These are phyloP conservation scores for Sarcophaga variegata DNA, from an alignment of 2,888 invertebrate genomes.

Conservation along the genomic window DNA sequence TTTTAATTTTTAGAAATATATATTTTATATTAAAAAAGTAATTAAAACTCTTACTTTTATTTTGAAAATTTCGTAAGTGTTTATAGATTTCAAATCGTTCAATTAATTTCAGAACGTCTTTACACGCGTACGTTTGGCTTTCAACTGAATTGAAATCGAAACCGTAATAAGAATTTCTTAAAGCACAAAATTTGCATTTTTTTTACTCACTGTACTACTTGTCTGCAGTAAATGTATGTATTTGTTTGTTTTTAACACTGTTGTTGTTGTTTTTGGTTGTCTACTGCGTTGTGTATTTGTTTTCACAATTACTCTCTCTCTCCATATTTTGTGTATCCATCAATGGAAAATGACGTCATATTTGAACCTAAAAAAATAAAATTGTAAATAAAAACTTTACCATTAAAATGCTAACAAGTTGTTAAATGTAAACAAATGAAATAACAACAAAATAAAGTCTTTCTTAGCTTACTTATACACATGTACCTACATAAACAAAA, in stretches of 20 bases:
- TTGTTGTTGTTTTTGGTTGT: background rate
- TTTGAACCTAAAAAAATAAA: background rate
- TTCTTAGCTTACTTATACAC: background rate
- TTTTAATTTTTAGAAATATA: constrained; percentile 20
- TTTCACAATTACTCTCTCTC: constrained; percentile 40
- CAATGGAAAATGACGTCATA: constrained; percentile 62
- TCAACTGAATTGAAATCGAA: constrained; percentile 76
- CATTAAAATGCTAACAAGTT: constrained; percentile 54
- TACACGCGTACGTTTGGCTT: constrained; percentile 77
- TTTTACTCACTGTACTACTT: constrained; percentile 58
- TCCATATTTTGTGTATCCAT: background rate
- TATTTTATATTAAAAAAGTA: constrained; percentile 18
- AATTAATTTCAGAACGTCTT: constrained; percentile 70
- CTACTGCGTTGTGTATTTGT: constrained; percentile 20
- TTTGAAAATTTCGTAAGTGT: constrained; percentile 10
- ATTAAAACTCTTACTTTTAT: constrained; percentile 49
- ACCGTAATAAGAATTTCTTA: constrained; percentile 60
- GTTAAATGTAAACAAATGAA: constrained; percentile 49
- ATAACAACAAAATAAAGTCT: background rate
- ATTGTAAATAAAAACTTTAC: constrained; percentile 41
- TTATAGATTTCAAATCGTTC: constrained; percentile 50
- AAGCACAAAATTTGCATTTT: constrained; percentile 53
- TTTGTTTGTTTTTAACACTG: constrained; percentile 10
- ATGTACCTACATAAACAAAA: background rate
- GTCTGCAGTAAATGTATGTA: background rate